These are phyloP conservation scores for Chaenogobius annularis DNA, from an alignment of 2,113 vertebrate genomes.

Conservation along the genomic window DNA sequence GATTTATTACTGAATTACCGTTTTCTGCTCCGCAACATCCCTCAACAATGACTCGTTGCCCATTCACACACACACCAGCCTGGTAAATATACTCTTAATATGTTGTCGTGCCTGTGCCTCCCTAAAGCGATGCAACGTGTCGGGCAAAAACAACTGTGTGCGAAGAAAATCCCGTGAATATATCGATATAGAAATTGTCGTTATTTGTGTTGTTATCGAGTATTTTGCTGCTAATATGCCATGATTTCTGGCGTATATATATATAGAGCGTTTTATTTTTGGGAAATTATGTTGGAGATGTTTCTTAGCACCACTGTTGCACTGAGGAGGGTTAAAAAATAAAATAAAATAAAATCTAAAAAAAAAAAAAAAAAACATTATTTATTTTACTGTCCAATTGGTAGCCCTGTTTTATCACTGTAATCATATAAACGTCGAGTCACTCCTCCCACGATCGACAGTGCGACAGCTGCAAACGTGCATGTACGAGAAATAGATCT, in stretches of 20 bases:
- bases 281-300: slow-evolving; percentile 2
- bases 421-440: slow-evolving; percentile 17
- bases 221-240: slow-evolving; percentile 61
- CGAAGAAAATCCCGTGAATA: slow-evolving; percentile 38
- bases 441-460: slow-evolving; percentile 17
- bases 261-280: slow-evolving; percentile 18
- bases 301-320: slow-evolving; percentile 58
- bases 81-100: slow-evolving; percentile 26
- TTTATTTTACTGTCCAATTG: slow-evolving; percentile 32
- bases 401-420: slow-evolving; percentile 37
- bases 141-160: slow-evolving; percentile 53
- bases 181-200: slow-evolving; percentile 24
- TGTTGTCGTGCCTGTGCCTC: slow-evolving; percentile 53
- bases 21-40: not conserved
- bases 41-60: slow-evolving; percentile 22
- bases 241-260: slow-evolving; percentile 24
- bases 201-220: slow-evolving; percentile 51
- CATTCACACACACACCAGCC: slow-evolving; percentile 24
- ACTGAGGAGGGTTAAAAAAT: slow-evolving; percentile 56
- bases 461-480: slow-evolving; percentile 39
- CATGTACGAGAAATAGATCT: slow-evolving; percentile 55
- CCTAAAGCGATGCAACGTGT: slow-evolving; percentile 43
- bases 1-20: no score
- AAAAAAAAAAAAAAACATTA: slow-evolving; percentile 5
- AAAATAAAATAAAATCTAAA: no score